Percentiles rank a stretch among this genome's conserved stretches.
Conservation (phyloP, 1,140 invertebrate genomes). For the Euglossa dilemma region DNA sequence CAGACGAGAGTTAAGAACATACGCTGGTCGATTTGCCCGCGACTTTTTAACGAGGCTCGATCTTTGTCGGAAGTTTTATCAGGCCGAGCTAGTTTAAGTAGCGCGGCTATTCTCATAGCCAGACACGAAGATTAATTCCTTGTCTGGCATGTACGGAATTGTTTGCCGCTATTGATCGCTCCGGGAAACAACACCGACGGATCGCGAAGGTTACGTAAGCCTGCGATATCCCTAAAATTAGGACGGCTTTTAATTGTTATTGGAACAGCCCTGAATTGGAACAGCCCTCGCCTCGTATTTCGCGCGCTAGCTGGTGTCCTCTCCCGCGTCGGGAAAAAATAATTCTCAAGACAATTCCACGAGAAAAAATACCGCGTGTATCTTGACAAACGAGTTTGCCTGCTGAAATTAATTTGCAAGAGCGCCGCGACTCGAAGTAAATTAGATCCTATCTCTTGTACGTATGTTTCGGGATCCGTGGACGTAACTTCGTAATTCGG, state of each 20-base stretch:
- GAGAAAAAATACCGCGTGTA: no score
- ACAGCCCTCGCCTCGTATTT: no score
- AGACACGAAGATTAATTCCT: constrained; percentile 32
- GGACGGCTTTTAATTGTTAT: constrained; percentile 33
- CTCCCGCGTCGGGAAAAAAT: not conserved
- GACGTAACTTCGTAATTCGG: no score
- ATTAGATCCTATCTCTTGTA: not conserved
- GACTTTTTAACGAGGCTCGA: not conserved
- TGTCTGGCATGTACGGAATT: constrained; percentile 18
- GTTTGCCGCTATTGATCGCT: constrained; percentile 45
- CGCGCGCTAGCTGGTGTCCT: no score
- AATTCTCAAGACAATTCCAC: no score
- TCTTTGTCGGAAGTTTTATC: not conserved
- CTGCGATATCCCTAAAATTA: constrained; percentile 23
- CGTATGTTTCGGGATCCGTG: no score
- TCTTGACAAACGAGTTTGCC: no score
- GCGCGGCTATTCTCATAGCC: not conserved
- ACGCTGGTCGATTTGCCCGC: no score
- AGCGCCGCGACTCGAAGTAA: not conserved
- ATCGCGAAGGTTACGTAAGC: constrained; percentile 26
- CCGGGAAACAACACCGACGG: constrained; percentile 7
- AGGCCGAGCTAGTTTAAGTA: not conserved
- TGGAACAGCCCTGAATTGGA: not conserved
- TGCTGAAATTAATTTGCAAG: not conserved
- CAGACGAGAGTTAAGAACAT: no score